A percentile compares a stretch with the other conserved stretches of the same genome.
phyloP scores from a whole-genome alignment of 2,797 vertebrate genomes.

The Cheirogaleus major region DNA sequence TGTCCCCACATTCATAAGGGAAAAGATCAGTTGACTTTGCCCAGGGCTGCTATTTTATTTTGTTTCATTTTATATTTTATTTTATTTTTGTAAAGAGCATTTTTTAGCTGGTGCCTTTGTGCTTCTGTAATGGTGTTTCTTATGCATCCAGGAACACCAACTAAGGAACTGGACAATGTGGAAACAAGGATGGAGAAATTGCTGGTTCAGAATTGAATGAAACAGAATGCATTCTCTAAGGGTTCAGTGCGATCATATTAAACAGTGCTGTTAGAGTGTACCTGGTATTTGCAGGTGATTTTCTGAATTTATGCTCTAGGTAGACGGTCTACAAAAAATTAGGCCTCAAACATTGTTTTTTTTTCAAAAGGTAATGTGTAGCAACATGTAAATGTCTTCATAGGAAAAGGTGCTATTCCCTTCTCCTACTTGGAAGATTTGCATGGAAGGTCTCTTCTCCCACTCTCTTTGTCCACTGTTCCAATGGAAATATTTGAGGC shows the following conservation, averaged over 20 bases:
- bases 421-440: background rate
- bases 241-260: background rate
- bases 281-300: background rate
- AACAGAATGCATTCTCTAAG: background rate
- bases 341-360: background rate
- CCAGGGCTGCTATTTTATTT: conserved; percentile 40
- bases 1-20: background rate
- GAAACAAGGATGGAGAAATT: background rate
- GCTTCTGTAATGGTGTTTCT: background rate
- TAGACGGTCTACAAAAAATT: background rate
- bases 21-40: conserved; percentile 34
- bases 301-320: background rate
- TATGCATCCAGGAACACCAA: background rate
- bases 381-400: background rate
- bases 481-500: background rate
- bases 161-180: background rate
- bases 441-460: too few species aligned
- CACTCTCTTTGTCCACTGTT: background rate
- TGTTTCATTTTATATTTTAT: background rate
- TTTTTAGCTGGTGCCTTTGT: background rate
- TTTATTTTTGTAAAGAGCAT: background rate
- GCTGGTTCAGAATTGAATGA: background rate
- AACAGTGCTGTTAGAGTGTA: background rate
- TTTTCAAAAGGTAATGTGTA: background rate
- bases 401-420: background rate